Evolutionary conservation across 2,888 invertebrate species (phyloP).

Genomic region (Xestia sexstrigata): DNA sequence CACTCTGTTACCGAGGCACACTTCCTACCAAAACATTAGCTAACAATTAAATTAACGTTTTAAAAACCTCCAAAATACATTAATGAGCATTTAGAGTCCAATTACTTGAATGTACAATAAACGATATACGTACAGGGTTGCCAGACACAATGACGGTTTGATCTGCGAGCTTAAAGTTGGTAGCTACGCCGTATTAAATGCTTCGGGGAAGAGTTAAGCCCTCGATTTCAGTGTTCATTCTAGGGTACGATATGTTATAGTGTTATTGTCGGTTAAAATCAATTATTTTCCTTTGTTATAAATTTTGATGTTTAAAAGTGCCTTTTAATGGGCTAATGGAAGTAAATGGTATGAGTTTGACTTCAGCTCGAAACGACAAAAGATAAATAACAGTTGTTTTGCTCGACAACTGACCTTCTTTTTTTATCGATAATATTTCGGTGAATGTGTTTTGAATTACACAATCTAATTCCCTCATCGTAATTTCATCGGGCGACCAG

Average conservation of each 20-base stretch:
- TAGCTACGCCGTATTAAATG: not conserved
- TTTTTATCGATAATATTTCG: too few species aligned
- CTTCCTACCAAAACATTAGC: too few species aligned
- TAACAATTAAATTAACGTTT: conserved; percentile 47
- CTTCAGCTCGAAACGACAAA: not conserved
- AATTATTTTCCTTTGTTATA: not conserved
- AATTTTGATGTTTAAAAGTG: not conserved
- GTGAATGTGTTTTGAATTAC: not conserved
- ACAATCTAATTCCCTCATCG: not conserved
- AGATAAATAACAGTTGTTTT: accelerated
- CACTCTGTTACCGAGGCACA: conserved; percentile 43
- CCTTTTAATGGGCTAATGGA: not conserved
- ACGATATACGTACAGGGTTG: not conserved
- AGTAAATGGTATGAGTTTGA: not conserved
- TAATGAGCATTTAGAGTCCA: not conserved
- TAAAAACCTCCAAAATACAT: conserved; percentile 35
- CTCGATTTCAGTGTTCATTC: not conserved
- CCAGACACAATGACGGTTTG: not conserved
- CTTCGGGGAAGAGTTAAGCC: not conserved
- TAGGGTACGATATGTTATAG: not conserved
- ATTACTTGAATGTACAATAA: not conserved
- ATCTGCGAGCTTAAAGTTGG: conserved; percentile 9
- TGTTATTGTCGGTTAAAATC: not conserved
- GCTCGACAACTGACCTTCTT: not conserved
- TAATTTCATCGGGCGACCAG: not conserved